These are phyloP conservation scores for Mus minutoides DNA, from an alignment of 2,797 vertebrate species.

Conservation along the genomic window DNA sequence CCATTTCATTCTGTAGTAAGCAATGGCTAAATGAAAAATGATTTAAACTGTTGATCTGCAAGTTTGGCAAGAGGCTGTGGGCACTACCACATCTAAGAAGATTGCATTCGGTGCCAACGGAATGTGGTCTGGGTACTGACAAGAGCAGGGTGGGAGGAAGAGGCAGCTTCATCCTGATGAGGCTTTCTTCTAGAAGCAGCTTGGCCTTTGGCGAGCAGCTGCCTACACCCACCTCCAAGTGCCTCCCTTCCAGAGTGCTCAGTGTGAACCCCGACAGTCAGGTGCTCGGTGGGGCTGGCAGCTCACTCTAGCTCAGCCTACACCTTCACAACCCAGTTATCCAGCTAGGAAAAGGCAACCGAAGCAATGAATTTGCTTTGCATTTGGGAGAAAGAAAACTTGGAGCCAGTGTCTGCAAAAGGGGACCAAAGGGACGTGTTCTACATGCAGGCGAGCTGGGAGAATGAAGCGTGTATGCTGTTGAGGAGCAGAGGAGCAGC, in stretches of 20 bases:
- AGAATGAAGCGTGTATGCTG: rapidly evolving
- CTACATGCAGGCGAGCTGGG: not conserved
- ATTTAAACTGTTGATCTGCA: not conserved
- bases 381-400: not conserved
- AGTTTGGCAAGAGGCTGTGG: not conserved
- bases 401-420: not conserved
- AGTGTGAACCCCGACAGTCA: not conserved
- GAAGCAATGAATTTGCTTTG: not conserved
- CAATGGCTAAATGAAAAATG: not conserved
- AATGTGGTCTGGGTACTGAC: not conserved
- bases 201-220: not conserved
- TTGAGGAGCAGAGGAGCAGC: not conserved
- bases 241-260: rapidly evolving
- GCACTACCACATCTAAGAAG: too few relatives aligned
- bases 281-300: too few relatives aligned
- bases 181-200: not conserved
- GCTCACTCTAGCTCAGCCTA: not conserved
- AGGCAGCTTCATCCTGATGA: not conserved
- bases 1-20: not conserved
- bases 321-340: not conserved
- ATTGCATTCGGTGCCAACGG: not conserved
- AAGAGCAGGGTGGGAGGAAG: not conserved
- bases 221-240: rapidly evolving
- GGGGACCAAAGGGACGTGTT: not conserved
- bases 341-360: not conserved